Conservation (phyloP, 1,140 invertebrate genomes). For the Euwallacea fornicatus region DNA sequence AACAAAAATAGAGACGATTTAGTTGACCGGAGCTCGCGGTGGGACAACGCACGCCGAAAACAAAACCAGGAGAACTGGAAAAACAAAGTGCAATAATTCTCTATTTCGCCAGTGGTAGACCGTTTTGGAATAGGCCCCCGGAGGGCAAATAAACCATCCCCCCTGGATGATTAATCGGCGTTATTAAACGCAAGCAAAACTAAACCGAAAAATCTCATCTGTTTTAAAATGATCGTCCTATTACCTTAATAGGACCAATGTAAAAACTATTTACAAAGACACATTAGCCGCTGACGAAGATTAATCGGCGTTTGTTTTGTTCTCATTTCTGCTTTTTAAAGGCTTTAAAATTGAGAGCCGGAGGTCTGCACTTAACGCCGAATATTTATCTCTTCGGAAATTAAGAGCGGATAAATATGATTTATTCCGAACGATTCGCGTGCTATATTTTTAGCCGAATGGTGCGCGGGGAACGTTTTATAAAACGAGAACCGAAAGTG, state of each 20-base stretch:
- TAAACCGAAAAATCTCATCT: constrained; percentile 31
- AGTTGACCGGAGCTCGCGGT: not conserved
- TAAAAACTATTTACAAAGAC: constrained; percentile 36
- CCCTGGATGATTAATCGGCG: constrained; percentile 22
- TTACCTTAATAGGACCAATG: constrained; percentile 35
- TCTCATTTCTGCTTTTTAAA: constrained; percentile 25
- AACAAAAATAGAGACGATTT: constrained; percentile 8
- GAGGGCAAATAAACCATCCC: not conserved
- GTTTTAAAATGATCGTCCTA: constrained; percentile 28
- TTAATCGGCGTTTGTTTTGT: constrained; percentile 31
- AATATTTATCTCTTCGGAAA: constrained; percentile 29
- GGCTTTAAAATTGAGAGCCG: constrained; percentile 26
- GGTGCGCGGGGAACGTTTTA: not conserved
- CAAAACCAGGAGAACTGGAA: not conserved
- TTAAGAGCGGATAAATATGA: constrained; percentile 27
- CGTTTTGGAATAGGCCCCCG: constrained; percentile 11
- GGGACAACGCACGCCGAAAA: not conserved
- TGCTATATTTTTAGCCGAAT: constrained; percentile 11
- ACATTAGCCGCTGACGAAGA: constrained; percentile 31
- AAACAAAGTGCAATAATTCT: constrained; percentile 20
- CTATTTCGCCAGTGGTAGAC: not conserved
- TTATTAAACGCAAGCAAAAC: constrained; percentile 34
- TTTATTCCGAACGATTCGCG: constrained; percentile 25
- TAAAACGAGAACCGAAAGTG: constrained; percentile 8
- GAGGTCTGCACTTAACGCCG: constrained; percentile 29